Percentiles rank a stretch among this genome's conserved stretches.
Conservation (phyloP, 2,113 vertebrate species). For the Leptobrachium ailaonicum region DNA sequence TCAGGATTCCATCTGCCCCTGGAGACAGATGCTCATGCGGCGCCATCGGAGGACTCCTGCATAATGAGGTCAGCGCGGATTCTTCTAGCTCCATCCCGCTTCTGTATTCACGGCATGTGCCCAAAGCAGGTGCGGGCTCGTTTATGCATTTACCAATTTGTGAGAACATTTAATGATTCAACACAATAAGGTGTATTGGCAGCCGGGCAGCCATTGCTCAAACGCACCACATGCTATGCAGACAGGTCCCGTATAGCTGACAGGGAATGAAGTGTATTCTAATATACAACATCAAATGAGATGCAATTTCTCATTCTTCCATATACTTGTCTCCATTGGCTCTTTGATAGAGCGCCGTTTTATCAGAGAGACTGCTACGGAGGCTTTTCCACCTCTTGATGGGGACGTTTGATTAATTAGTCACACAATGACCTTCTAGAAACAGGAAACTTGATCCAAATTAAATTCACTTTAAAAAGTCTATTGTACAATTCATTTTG, state of each 20-base stretch:
- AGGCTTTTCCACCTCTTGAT: too few relatives aligned
- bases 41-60: conserved; percentile 32
- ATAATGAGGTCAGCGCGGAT: conserved; percentile 40
- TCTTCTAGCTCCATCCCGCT: background rate
- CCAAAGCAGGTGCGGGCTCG: conserved; percentile 13
- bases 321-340: background rate
- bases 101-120: conserved; percentile 28
- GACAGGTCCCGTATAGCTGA: background rate
- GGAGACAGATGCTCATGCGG: conserved; percentile 34
- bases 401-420: too few relatives aligned
- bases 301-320: background rate
- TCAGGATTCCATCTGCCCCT: conserved; percentile 38
- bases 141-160: conserved; percentile 10
- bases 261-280: background rate
- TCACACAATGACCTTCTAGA: too few relatives aligned
- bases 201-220: conserved; percentile 21
- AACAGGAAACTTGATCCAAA: too few relatives aligned
- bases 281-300: background rate
- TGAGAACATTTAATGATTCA: conserved; percentile 2
- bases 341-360: background rate
- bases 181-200: conserved; percentile 26
- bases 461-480: too few relatives aligned
- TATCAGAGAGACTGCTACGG: background rate
- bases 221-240: background rate
- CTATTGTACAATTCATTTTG: too few relatives aligned